Base-by-base conservation (phyloP, 2,113 vertebrate species). In the Mesoclemmys tuberculata region DNA sequence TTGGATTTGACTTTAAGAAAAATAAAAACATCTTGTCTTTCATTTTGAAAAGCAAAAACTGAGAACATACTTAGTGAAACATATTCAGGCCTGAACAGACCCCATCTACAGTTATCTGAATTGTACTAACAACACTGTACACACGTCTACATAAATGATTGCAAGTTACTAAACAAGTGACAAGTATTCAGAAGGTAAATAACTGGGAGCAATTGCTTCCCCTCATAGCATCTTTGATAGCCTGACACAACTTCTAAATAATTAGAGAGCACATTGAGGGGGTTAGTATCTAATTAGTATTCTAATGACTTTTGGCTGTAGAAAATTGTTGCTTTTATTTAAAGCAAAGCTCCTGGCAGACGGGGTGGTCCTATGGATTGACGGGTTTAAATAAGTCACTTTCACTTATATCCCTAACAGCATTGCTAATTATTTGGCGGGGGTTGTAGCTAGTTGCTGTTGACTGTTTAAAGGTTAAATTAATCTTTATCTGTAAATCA, bases 391-490 rank as follows among this genome's bases (percentile, higher is more conserved):
- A 85, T 91, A 91, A 91, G 81, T 84, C 46, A 41, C 52, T 93
- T 90, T 84, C 85, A 89, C 77, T 82, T 91, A 77, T 93, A 84
- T 88, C 88, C 91, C 83, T 87, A 51, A 92, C 84, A 90, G 88
- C 77, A 80, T 88, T 75, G 81, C 83, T 95, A 90, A 90, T 89
- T 93, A 75, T 88, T 94, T 91, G 90, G 88, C n/a, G 90, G 88
- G 61, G 81, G 89, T 90, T 92, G 90, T 90, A 90, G 87, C 80
- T 84, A 79, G 75, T 80, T 87, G 82, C 88, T 84, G 68, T 77
- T 82, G 90, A 88, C 80, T 74, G 74, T 77, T 88, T 90, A 90
- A 88, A 95, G 94, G 79, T 91, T 91, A 91, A 93, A 83, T 82
- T 95, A 74, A n/a, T 95, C 74, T 85, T 81, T 81, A 80, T 88